Evolutionary conservation across 1,140 invertebrate genomes (phyloP), one percentile per base, ranked within the genome.

Genomic region (Hestina assimilis): DNA sequence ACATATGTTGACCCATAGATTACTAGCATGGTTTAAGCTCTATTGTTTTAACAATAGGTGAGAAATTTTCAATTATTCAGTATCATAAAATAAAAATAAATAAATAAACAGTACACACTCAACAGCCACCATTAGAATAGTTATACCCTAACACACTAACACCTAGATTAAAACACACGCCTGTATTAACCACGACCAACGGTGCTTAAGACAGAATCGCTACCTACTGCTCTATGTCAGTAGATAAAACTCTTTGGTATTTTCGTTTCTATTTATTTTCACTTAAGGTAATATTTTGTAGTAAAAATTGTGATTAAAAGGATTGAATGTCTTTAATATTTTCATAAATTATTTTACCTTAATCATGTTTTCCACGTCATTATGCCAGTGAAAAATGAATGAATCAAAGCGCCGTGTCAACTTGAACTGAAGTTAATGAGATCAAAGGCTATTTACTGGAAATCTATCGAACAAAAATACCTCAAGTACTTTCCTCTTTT

Each of bases 381-480:
- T 31, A 19, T 35, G 12, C 29, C n/a, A 31, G 29, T 19, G 9
- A 31, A 15, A 15, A 15, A n/a, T 14, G 15, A 47, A 33, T 23
- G 45, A 47, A 47, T 33, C 19, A 20, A 47, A 47, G 15, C 8
- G 14, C 45, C 45, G 26, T 23, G 45, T 35, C 45, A 47, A 19
- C 26, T 33, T 47, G 17, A 28, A 19, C 15, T 12, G n/a, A 47
- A 47, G 33, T 47, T 29, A 47, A 46, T 46, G 17, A 33, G 29
- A 47, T 47, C 45, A 47, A 47, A 47, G n/a, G 29, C 26, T 47
- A 31, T 46, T 40, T 40, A 40, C 17, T 11, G 7, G 4, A 58
- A 60, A 59, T 67, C 61, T 65, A 14, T 23, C 17, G 43, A 53
- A 47, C 35, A 7, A 20, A 38, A 31, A 31, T 31, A n/a, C 12